Base-by-base conservation (phyloP, 2,797 vertebrate genomes). In the Halcyon chelicuti region DNA sequence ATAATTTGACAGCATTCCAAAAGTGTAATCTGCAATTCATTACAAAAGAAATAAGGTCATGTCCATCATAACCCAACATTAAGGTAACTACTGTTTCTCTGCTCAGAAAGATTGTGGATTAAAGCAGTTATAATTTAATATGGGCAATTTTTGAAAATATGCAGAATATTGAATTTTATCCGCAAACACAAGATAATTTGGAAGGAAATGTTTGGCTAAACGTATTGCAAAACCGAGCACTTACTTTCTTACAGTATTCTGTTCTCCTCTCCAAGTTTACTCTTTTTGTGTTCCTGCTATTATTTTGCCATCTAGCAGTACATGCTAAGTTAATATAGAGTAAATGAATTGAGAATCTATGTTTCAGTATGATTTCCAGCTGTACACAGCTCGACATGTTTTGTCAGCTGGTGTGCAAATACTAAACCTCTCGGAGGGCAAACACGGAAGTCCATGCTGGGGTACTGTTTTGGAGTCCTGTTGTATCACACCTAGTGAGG, bases 41-140 rank as follows among this genome's bases (percentile, higher is more conserved):
- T 97, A 89, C 51, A 73, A 85, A 86, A 80, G 78, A 92, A 93
- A 94, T 94, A 91, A 84, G 72, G 65, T 91, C n/a, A 37, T 67
- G 47, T 87, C 77, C 93, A 0, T 92, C 39, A 39, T 71, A 85
- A 46, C 35, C 40, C 62, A 44, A 62, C 49, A 72, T 94, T 71
- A 73, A 95, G 96, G 82, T 91, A 97, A 73, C 20, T 87, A 10
- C 28, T 80, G 16, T 44, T 49, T 96, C 55, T 94, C 28, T 65
- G 72, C 71, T 54, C 60, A 84, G 67, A 94, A 94, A 76, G 74
- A 81, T 90, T 97, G 96, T 88, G 52, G 12, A 84, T 92, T 95
- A 47, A 78, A 74, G 35, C 29, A 58, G 14, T 91, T 88, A 37
- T 29, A 40, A 87, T 49, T 83, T 84, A 89, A 79, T 28, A 39